phyloP scores from a whole-genome alignment of 1,140 invertebrate genomes.

The Thereuonema tuberculata region DNA sequence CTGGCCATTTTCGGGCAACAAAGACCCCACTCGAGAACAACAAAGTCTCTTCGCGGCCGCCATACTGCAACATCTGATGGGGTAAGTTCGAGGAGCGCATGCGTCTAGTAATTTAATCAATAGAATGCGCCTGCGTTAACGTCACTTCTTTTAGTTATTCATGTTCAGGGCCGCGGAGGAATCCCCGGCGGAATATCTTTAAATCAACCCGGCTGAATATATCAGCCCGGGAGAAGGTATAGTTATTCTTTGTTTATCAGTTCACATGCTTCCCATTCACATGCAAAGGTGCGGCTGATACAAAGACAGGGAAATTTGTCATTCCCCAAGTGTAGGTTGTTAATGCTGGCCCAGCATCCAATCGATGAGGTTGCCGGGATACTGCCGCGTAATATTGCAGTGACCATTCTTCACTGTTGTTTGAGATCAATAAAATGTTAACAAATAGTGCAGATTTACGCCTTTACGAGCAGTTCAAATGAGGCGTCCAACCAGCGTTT shows the following conservation, averaged over 20 bases:
- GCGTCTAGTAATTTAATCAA: conserved; percentile 20
- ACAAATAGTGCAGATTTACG: too few species aligned
- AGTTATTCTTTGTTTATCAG: conserved; percentile 2
- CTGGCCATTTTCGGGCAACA: conserved; percentile 17
- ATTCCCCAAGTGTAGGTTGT: not conserved
- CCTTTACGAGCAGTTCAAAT: too few species aligned
- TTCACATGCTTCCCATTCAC: conserved; percentile 17
- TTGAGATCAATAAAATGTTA: too few species aligned
- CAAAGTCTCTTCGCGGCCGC: conserved; percentile 33
- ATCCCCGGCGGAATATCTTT: not conserved
- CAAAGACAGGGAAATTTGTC: conserved; percentile 1
- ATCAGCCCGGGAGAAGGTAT: conserved; percentile 3
- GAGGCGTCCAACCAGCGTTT: too few species aligned
- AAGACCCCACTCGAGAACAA: conserved; percentile 23
- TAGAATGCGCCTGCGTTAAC: conserved; percentile 17
- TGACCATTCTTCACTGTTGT: too few species aligned
- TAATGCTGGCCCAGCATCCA: too few species aligned
- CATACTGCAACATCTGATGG: conserved; percentile 32
- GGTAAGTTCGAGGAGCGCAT: conserved; percentile 23
- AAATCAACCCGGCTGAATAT: not conserved
- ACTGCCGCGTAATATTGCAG: too few species aligned
- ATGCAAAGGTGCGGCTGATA: conserved; percentile 9
- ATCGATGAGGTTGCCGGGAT: too few species aligned
- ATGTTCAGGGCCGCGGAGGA: conserved; percentile 18
- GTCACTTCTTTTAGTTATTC: conserved; percentile 15